Conservation (phyloP, 2,888 invertebrate species). For the Thecocarcelia acutangulata region DNA sequence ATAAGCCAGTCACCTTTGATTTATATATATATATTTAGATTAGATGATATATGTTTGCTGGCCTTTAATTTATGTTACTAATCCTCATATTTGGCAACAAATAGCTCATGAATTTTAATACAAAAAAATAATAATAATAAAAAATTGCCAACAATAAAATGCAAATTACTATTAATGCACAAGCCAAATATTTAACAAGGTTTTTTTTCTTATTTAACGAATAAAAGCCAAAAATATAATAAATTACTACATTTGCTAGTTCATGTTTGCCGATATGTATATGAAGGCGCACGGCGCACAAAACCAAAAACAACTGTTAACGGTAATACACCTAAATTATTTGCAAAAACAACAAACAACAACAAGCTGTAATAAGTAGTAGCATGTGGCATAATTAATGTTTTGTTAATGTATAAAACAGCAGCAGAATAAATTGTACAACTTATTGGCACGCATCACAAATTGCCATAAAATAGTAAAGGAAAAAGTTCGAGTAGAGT, state of each 20-base stretch:
- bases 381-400: conserved; percentile 54
- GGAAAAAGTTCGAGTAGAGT: background rate
- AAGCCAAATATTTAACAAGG: conserved; percentile 22
- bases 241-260: background rate
- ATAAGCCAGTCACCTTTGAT: no score
- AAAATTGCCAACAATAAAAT: conserved; percentile 37
- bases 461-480: conserved; percentile 19
- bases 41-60: no score
- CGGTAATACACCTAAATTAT: conserved; percentile 36
- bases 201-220: conserved; percentile 12
- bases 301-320: conserved; percentile 24
- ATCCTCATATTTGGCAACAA: background rate
- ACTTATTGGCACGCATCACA: conserved; percentile 52
- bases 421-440: conserved; percentile 14
- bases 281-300: background rate
- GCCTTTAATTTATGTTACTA: background rate
- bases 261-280: background rate
- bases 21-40: no score
- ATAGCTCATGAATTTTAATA: background rate
- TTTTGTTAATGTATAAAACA: conserved; percentile 35
- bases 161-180: conserved; percentile 33
- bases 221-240: conserved; percentile 1
- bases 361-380: conserved; percentile 31
- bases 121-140: background rate
- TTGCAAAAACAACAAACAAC: conserved; percentile 4